Evolutionary conservation across 2,113 vertebrate genomes (phyloP).

Genomic region (Rhombomys opimus): DNA sequence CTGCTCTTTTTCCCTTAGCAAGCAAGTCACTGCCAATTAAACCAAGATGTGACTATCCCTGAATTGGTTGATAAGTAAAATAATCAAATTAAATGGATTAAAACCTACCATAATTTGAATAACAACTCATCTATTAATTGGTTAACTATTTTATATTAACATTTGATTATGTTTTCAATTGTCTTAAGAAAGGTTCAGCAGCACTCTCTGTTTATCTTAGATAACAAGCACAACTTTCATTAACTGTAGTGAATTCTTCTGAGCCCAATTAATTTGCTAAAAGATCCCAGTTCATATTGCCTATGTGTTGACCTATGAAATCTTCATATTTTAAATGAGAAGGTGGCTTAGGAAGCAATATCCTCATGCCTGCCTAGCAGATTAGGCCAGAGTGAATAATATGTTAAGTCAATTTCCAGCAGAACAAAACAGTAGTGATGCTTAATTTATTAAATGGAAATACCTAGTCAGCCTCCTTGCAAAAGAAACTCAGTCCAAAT

Average conservation of each 20-base stretch:
- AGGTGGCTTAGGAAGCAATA: conserved; percentile 62
- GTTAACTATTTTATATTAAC: conserved; percentile 30
- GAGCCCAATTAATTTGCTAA: conserved; percentile 63
- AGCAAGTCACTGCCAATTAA: conserved; percentile 34
- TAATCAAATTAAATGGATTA: conserved; percentile 43
- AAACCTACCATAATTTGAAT: conserved; percentile 7
- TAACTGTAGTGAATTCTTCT: conserved; percentile 72
- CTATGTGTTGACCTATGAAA: conserved; percentile 65
- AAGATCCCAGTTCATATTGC: conserved; percentile 51
- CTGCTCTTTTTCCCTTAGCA: background rate
- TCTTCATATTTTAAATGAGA: conserved; percentile 64
- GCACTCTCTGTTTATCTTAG: conserved; percentile 60
- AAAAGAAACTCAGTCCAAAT: conserved; percentile 16
- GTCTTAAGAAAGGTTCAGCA: conserved; percentile 42
- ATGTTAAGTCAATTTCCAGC: conserved; percentile 49
- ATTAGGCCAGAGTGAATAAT: conserved; percentile 64
- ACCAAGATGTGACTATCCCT: background rate
- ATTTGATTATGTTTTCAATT: conserved; percentile 33
- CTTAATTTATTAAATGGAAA: conserved; percentile 66
- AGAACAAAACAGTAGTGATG: conserved; percentile 13
- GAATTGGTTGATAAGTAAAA: background rate
- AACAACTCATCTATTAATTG: conserved; percentile 17
- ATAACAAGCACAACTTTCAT: conserved; percentile 70
- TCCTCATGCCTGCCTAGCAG: background rate
- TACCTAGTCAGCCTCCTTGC: conserved; percentile 3